phyloP scores from a whole-genome alignment of 2,113 vertebrate species.

The Limanda limanda region DNA sequence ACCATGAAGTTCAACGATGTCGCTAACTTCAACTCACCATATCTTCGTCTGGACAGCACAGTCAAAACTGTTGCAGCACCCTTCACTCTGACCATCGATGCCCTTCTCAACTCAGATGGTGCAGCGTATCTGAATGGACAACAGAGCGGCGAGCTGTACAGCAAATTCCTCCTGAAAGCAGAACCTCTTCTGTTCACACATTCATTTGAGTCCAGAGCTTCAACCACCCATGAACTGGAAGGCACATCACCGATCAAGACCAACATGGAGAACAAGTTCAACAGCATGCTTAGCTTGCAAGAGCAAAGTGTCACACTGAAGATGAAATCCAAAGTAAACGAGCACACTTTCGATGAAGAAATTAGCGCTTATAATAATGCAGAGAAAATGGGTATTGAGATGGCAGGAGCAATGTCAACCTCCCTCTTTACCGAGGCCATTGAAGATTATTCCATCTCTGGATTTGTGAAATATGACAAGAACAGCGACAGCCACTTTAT shows the following conservation, averaged over 20 bases:
- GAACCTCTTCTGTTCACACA: slow-evolving; percentile 86
- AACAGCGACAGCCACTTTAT: slow-evolving; percentile 88
- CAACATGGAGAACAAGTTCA: slow-evolving; percentile 84
- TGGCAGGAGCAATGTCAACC: slow-evolving; percentile 81
- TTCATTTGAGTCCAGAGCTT: slow-evolving; percentile 88
- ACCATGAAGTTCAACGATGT: slow-evolving; percentile 82
- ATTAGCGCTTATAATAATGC: slow-evolving; percentile 85
- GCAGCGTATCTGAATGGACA: slow-evolving; percentile 81
- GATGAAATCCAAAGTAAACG: slow-evolving; percentile 85
- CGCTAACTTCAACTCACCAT: slow-evolving; percentile 85
- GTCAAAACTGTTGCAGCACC: slow-evolving; percentile 82
- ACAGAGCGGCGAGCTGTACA: slow-evolving; percentile 88
- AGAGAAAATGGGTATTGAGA: slow-evolving; percentile 84
- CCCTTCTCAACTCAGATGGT: slow-evolving; percentile 85
- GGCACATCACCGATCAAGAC: slow-evolving; percentile 73
- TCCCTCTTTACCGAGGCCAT: slow-evolving; percentile 73
- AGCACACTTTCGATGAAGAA: slow-evolving; percentile 86
- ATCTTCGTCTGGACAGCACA: slow-evolving; percentile 83
- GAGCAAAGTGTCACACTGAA: slow-evolving; percentile 87
- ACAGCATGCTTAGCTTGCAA: slow-evolving; percentile 82
- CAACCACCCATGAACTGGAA: slow-evolving; percentile 80
- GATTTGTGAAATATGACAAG: slow-evolving; percentile 92
- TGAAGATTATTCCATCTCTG: slow-evolving; percentile 87
- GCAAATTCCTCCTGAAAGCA: slow-evolving; percentile 89
- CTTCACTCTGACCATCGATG: slow-evolving; percentile 83